phyloP scores from a whole-genome alignment of 2,797 vertebrate genomes.

The Pipistrellus nathusii region DNA sequence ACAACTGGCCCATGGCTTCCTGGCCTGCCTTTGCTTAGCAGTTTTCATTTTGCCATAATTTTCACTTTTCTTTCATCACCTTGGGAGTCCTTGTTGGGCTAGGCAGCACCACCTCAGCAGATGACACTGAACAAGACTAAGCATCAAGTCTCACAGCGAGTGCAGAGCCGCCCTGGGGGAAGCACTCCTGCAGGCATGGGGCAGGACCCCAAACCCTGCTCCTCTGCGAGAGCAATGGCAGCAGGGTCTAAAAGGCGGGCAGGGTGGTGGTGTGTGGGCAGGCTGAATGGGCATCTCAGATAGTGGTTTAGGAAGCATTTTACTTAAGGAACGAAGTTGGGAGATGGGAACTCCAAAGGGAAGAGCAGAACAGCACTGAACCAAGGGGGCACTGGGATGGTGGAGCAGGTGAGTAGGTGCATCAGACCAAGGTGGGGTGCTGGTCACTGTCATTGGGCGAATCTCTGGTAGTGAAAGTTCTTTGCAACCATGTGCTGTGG shows the following conservation, averaged over 20 bases:
- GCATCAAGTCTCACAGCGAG: not conserved
- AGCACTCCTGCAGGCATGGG: not conserved
- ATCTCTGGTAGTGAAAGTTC: no score
- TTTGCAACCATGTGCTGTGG: rapidly evolving
- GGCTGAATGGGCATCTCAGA: no score
- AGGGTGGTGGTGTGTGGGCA: no score
- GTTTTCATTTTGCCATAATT: not conserved
- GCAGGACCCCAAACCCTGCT: not conserved
- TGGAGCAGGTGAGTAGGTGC: no score
- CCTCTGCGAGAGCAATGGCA: not conserved
- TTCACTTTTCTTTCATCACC: not conserved
- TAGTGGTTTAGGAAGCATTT: no score
- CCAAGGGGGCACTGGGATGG: no score
- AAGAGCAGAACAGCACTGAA: no score
- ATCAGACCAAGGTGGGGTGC: no score
- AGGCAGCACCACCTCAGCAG: not conserved
- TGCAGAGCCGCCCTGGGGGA: not conserved
- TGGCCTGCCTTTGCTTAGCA: not conserved
- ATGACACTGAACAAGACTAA: not conserved
- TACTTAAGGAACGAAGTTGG: no score
- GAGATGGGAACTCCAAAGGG: no score
- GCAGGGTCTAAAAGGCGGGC: no score
- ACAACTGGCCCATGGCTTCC: rapidly evolving
- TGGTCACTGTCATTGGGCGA: no score
- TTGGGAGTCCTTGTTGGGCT: not conserved